Percentiles rank a stretch among this genome's conserved stretches.
These are phyloP conservation scores for Pherbina coryleti DNA, from an alignment of 2,888 invertebrate species.

Conservation along the genomic window DNA sequence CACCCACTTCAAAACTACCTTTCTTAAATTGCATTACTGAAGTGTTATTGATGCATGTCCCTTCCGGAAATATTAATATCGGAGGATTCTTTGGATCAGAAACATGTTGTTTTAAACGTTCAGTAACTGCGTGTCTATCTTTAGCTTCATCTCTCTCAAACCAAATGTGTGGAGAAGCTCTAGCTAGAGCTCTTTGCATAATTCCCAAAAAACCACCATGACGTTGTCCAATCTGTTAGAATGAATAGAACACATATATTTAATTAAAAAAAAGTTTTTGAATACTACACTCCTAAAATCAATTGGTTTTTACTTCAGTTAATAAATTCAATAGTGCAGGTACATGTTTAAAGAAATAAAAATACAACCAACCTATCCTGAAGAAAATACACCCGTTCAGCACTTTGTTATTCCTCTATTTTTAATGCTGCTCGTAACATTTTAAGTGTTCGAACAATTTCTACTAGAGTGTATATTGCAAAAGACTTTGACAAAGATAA, in stretches of 20 bases:
- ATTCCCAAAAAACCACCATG: constrained; percentile 96
- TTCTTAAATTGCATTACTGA: constrained; percentile 99
- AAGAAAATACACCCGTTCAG: no score
- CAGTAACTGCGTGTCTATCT: constrained; percentile 90
- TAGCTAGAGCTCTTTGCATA: constrained; percentile 90
- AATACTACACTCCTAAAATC: no score
- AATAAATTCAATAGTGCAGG: no score
- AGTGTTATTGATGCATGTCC: constrained; percentile 99
- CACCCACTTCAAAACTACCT: constrained; percentile 99
- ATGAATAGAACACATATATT: neutral
- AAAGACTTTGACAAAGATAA: no score
- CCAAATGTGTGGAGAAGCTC: constrained; percentile 98
- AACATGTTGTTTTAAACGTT: constrained; percentile 90
- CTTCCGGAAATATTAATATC: constrained; percentile 98
- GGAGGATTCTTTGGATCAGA: constrained; percentile 94
- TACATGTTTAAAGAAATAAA: no score
- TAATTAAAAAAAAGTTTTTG: no score
- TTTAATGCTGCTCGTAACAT: no score
- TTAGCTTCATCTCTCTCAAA: constrained; percentile 96
- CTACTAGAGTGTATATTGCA: no score
- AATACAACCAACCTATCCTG: no score
- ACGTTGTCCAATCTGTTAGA: constrained; percentile 88
- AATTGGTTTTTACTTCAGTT: no score
- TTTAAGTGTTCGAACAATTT: no score
- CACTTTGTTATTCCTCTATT: no score